Evolutionary conservation across 2,113 vertebrate genomes (phyloP), one percentile per base, ranked within the genome.

Genomic region (Zosterops hypoxanthus): DNA sequence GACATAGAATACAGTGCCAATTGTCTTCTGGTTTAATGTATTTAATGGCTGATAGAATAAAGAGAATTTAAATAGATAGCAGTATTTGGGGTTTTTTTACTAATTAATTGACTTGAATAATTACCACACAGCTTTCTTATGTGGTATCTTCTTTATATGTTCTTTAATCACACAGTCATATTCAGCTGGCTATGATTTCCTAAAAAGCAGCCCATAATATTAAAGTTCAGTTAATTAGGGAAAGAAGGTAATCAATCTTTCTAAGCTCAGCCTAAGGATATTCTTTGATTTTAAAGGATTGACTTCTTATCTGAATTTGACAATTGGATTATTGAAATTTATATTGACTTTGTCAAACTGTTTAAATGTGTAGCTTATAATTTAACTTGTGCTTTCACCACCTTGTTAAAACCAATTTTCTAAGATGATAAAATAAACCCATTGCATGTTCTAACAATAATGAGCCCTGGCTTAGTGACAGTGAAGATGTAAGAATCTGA

Each of bases 61-160:
- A 94, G 53, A 90, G 81, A 90, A 95, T 92, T 97, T 91, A 94
- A 97, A 66, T 34, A 76, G 82, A 52, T 88, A 97, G 86, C 81
- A 95, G 26, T 31, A 49, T 96, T 97, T 96, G 39, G 76, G 80
- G 3, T 10, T 63, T 61, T 61, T 31, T 94, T 91, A 76, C 82
- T 57, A 93, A 75, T 92, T 97, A 97, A 96, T 95, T 95, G 87
- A 86, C 76, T 96, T 63, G 49, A 96, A 97, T 97, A 97, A 96
- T 97, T 97, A 96, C 70, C 73, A 75, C 29, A 24, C 22, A 63
- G 31, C 36, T 87, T 97, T 96, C 88, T 96, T 87, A 56, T 75
- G 36, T 89, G 53, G 12, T 91, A 29, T 90, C 41, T 96, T 89
- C 24, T 93, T 61, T 80, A 26, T 4, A 14, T n/a, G 12, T 94